Evolutionary conservation across 2,888 invertebrate species (phyloP), one percentile per base, ranked within the genome.

Genomic region (Lasioglossum figueresi): DNA sequence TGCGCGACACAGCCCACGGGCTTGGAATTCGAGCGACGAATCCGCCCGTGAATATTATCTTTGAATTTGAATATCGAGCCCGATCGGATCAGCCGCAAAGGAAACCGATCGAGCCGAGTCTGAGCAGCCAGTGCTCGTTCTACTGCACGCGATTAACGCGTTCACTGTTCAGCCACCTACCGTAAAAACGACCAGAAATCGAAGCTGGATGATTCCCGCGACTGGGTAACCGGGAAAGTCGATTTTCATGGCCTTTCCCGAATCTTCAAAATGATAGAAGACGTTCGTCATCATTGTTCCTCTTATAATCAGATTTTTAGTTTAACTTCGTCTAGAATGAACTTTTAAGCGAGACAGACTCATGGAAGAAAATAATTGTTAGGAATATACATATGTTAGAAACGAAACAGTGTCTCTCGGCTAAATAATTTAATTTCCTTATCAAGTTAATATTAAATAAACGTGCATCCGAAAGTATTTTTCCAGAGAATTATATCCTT

Each of bases 21-120:
- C 31, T 4, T 12, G 73, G 84, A 85, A 80, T 84, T 87, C 68
- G 63, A 80, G 68, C 72, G 68, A 68, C 77, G 16, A 48, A 63
- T 63, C 63, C 48, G 23, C 23, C 79, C 16, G 19, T 34, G 72
- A 45, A 76, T 71, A 56, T 77, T 71, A 45, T 74, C 66, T 70
- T 75, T 72, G 45, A n/a, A 68, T 74, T 73, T 70, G 59, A 77
- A 71, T 75, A 70, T 37, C 80, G 71, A 27, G 27, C 34, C n/a
- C 16, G 31, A 76, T 75, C 76, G 56, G 76, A 59, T 59, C 56
- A 43, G 56, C 23, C 40, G 59, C 72, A 43, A 66, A 48, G 56
- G 48, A 73, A 72, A 63, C 37, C 40, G 63, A 76, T 63, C 19
- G 63, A 63, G 43, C 12, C 63, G 14, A 14, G 76, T 34, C 76